A percentile compares a stretch with the other conserved stretches of the same genome.
Conservation (phyloP, 2,113 vertebrate genomes). For the Pseudolaguvia tuberculata region DNA sequence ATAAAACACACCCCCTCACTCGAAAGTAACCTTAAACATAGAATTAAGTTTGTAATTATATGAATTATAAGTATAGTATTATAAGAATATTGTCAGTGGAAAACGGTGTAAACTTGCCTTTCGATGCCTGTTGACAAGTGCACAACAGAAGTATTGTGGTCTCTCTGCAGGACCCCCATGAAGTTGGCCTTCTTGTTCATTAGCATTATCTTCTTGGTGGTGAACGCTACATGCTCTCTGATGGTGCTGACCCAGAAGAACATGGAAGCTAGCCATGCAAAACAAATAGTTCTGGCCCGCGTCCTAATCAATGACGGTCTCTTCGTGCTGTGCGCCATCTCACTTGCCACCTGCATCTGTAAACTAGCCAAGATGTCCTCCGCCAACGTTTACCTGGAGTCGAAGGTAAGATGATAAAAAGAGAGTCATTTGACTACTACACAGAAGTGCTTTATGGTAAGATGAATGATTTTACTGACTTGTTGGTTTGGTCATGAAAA, state of each 20-base stretch:
- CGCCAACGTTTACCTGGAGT: slow-evolving; percentile 96
- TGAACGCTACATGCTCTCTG: slow-evolving; percentile 88
- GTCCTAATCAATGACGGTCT: slow-evolving; percentile 89
- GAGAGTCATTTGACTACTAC: neutral
- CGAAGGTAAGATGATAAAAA: slow-evolving; percentile 74
- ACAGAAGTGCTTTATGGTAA: neutral
- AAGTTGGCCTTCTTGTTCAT: slow-evolving; percentile 80
- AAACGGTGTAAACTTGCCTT: no score
- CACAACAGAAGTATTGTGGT: neutral
- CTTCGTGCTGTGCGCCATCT: slow-evolving; percentile 88
- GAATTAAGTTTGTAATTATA: neutral
- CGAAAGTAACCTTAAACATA: neutral
- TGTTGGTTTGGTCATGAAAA: no score
- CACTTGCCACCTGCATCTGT: slow-evolving; percentile 86
- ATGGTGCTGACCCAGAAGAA: slow-evolving; percentile 69
- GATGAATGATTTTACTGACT: no score
- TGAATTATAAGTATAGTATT: no score
- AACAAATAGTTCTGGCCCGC: slow-evolving; percentile 77
- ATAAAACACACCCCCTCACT: no score
- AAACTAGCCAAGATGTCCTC: slow-evolving; percentile 94
- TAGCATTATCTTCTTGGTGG: slow-evolving; percentile 83
- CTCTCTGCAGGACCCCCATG: slow-evolving; percentile 73
- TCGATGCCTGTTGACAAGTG: neutral
- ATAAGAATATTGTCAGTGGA: neutral
- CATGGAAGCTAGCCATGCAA: slow-evolving; percentile 67